These are phyloP conservation scores for Hippocampus zosterae DNA, from an alignment of 2,113 vertebrate genomes.

Conservation along the genomic window DNA sequence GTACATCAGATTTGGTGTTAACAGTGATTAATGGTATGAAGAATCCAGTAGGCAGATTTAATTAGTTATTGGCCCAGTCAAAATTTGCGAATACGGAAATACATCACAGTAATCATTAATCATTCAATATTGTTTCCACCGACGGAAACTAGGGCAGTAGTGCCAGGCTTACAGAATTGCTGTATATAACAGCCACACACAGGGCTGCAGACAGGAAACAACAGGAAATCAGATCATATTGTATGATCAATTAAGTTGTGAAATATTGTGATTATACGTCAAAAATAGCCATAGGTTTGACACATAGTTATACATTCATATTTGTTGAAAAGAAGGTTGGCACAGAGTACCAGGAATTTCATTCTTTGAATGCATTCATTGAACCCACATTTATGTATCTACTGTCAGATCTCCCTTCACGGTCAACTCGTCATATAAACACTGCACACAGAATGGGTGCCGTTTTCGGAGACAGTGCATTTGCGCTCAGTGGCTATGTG, in stretches of 20 bases:
- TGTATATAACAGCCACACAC: background rate
- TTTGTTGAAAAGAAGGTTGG: conserved; percentile 62
- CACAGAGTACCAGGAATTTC: conserved; percentile 58
- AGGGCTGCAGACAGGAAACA: background rate
- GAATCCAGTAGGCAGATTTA: conserved; percentile 6
- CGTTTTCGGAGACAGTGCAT: no score
- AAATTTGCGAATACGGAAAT: conserved; percentile 17
- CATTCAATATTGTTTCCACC: background rate
- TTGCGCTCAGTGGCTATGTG: no score
- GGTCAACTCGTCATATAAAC: conserved; percentile 38
- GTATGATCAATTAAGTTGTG: conserved; percentile 1
- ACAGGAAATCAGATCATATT: background rate
- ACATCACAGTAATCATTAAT: conserved; percentile 4
- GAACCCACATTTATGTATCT: conserved; percentile 55
- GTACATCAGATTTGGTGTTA: background rate
- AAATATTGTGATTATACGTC: conserved; percentile 9
- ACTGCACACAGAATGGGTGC: conserved; percentile 20
- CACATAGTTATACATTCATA: conserved; percentile 31
- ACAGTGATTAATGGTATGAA: background rate
- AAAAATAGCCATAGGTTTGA: conserved; percentile 22
- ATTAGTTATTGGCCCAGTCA: background rate
- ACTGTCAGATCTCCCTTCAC: conserved; percentile 56
- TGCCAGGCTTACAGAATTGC: background rate
- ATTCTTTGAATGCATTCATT: conserved; percentile 68
- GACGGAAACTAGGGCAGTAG: conserved; percentile 5